phyloP scores from a whole-genome alignment of 2,888 invertebrate genomes.

The Tiphia femorata region DNA sequence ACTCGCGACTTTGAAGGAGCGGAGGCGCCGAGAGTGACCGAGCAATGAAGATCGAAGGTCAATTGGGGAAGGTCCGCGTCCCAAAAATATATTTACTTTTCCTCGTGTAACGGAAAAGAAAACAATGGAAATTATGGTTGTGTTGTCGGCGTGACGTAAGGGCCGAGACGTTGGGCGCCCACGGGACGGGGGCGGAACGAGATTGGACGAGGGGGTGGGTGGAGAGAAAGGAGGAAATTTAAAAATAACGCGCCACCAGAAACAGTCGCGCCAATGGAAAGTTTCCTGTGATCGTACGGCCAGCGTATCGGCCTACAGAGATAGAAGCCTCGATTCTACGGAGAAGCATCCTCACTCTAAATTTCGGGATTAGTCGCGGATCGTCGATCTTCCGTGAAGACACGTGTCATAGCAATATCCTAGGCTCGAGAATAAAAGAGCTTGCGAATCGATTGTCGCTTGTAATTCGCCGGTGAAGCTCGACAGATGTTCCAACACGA shows the following conservation, averaged over 20 bases:
- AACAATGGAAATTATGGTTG: slow-evolving; percentile 29
- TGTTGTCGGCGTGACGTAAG: slow-evolving; percentile 42
- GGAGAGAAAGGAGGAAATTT: slow-evolving; percentile 23
- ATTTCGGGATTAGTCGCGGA: too few species aligned
- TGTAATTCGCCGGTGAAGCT: too few species aligned
- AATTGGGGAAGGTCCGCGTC: slow-evolving; percentile 32
- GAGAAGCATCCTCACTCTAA: too few species aligned
- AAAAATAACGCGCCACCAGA: slow-evolving; percentile 50
- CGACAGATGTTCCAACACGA: too few species aligned
- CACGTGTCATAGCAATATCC: too few species aligned
- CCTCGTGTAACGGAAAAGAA: slow-evolving; percentile 15
- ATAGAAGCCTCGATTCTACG: too few species aligned
- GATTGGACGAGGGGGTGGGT: slow-evolving; percentile 11
- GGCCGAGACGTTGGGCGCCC: background rate
- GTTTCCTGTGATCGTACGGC: slow-evolving; percentile 29
- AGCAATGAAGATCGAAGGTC: slow-evolving; percentile 23
- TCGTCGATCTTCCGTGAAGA: too few species aligned
- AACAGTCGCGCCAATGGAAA: slow-evolving; percentile 45
- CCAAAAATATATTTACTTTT: slow-evolving; percentile 16
- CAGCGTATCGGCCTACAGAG: slow-evolving; percentile 14
- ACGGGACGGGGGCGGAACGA: background rate
- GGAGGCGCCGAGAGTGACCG: background rate
- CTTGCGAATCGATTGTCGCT: too few species aligned
- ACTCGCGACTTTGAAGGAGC: too few species aligned
- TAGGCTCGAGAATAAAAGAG: too few species aligned